Evolutionary conservation across 2,888 invertebrate species (phyloP), one percentile per base, ranked within the genome.

Genomic region (Mechanitis mazaeus): DNA sequence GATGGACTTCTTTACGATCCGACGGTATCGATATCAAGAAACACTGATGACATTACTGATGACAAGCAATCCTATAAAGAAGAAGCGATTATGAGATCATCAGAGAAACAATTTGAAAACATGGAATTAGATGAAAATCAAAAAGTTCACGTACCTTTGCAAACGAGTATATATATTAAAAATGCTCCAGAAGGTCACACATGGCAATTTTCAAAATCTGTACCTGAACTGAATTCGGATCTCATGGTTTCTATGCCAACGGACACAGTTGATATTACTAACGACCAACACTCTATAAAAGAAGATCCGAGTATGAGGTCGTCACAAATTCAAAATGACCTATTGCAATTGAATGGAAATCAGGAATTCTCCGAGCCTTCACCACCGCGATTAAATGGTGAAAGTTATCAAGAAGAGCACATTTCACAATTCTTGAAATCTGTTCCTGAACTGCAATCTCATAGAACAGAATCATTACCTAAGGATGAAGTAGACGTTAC

Each of bases 111-210:
- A 33, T 46, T 45, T 54, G 35, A 53, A n/a, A 53, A 63, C 5
- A 5, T 47, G 7, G 55, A 65, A 45, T 55, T 61, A 20, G 59
- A 59, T 35, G 54, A 54, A 35, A 58, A 64, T 33, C 58, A 59
- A 33, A 61, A 64, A 54, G 60, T 20, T 20, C 20, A 20, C 20
- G 20, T 58, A 45, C 31, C 57, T 55, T 57, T 63, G 3, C 57
- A 55, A 53, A 55, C 58, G 45, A 46, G 59, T 35, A 54, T 58
- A 4, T 60, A 58, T 47, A 46, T 64, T 20, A 60, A 62, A 38
- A 64, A 64, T 33, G 56, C 61, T 20, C 38, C 56, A 38, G 50
- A 57, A 9, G 59, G 59, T 56, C 57, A 54, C 11, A 6, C 38
- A 56, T 35, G 50, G 55, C 55, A 45, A 56, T 47, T 54, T 55